These are phyloP conservation scores for Volucella zonaria DNA, from an alignment of 2,888 invertebrate species.

Conservation along the genomic window DNA sequence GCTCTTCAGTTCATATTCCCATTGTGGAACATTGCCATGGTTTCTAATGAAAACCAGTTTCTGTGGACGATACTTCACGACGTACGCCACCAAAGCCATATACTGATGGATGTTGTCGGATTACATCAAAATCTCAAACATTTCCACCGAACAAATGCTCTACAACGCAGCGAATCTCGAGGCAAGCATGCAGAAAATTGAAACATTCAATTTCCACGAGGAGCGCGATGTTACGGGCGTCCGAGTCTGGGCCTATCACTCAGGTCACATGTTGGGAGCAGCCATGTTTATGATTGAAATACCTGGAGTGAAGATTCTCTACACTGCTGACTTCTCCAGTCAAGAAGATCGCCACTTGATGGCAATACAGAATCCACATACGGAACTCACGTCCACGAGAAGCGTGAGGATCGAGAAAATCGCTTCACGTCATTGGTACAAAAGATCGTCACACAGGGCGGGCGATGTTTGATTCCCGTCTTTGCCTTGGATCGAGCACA, in stretches of 20 bases:
- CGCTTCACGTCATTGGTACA: conserved; percentile 96
- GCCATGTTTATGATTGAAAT: conserved; percentile 99
- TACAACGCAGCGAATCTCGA: conserved; percentile 99
- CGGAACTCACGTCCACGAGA: conserved; percentile 99
- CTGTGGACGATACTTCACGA: conserved; percentile 99
- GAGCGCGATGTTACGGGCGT: conserved; percentile 98
- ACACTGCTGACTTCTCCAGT: conserved; percentile 99
- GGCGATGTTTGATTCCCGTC: conserved; percentile 98
- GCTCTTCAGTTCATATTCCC: conserved; percentile 98
- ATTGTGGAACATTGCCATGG: conserved; percentile 99
- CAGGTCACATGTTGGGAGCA: conserved; percentile 99
- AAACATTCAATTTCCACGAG: conserved; percentile 98
- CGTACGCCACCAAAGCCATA: conserved; percentile 99
- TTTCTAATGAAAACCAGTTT: conserved; percentile 98
- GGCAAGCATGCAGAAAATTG: no score
- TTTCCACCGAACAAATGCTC: conserved; percentile 97
- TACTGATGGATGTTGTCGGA: conserved; percentile 99
- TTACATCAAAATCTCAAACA: conserved; percentile 99
- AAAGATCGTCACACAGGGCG: conserved; percentile 98
- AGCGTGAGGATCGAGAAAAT: conserved; percentile 96
- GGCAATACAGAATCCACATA: conserved; percentile 99
- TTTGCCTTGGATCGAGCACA: conserved; percentile 99
- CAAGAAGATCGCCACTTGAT: conserved; percentile 99
- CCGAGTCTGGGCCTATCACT: conserved; percentile 99
- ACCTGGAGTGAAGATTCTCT: conserved; percentile 97